phyloP scores from a whole-genome alignment of 2,797 vertebrate species.

The Macrochelys suwanniensis region DNA sequence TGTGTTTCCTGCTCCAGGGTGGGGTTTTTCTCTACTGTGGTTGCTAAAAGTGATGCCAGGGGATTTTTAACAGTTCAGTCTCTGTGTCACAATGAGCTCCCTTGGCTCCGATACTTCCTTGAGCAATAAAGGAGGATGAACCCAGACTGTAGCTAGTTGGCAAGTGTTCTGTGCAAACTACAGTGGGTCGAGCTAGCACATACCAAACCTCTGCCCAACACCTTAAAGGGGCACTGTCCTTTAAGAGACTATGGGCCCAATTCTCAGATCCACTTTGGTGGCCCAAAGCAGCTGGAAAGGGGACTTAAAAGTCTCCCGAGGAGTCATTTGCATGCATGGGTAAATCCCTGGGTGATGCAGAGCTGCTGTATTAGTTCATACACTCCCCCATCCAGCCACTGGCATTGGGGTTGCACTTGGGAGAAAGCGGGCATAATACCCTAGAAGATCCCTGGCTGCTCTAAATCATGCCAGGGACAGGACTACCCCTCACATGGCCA shows the following conservation, averaged over 20 bases:
- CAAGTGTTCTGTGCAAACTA: neutral
- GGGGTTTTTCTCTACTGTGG: neutral
- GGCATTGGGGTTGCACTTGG: neutral
- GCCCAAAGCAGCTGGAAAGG: neutral
- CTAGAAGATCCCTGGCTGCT: neutral
- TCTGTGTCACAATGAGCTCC: neutral
- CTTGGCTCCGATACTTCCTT: neutral
- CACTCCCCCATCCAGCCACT: neutral
- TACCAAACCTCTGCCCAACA: accelerated
- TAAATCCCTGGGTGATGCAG: neutral
- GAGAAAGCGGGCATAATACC: neutral
- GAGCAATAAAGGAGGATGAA: neutral
- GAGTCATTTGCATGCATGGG: neutral
- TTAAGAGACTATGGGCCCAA: neutral
- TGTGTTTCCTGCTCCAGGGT: neutral
- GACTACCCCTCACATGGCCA: neutral
- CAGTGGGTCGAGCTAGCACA: neutral
- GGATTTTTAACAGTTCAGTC: neutral
- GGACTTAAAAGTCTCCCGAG: neutral
- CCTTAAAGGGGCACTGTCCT: accelerated
- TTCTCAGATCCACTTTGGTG: neutral
- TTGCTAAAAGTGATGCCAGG: neutral
- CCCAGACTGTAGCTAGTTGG: neutral
- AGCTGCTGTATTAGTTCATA: neutral
- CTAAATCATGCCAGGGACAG: accelerated